These are phyloP conservation scores for Lerista edwardsae DNA, from an alignment of 2,797 vertebrate genomes.

Conservation along the genomic window DNA sequence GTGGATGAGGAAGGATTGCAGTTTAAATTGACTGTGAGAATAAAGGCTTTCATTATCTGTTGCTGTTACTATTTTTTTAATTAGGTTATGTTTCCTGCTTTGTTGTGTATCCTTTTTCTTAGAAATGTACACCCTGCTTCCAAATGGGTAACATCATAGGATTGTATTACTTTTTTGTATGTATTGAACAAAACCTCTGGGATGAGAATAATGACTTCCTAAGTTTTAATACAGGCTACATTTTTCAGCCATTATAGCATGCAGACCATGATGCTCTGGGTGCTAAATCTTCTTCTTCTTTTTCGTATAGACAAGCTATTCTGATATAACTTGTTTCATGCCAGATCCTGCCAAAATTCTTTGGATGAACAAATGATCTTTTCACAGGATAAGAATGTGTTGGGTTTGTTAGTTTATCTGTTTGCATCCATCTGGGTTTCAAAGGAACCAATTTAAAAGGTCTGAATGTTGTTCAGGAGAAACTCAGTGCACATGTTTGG, in stretches of 20 bases:
- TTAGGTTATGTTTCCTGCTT: neutral
- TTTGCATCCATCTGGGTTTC: too few relatives aligned
- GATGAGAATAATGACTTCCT: neutral
- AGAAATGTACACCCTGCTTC: neutral
- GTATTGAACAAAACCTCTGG: neutral
- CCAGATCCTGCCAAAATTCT: neutral
- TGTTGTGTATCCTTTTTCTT: neutral
- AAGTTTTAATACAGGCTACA: neutral
- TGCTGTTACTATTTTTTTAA: neutral
- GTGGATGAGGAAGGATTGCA: constrained; percentile 22
- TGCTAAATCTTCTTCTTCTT: neutral
- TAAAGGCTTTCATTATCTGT: neutral
- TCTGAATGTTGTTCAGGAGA: too few relatives aligned
- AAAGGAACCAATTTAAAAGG: too few relatives aligned
- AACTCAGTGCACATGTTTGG: too few relatives aligned
- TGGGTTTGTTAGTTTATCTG: too few relatives aligned
- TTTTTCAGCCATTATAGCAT: neutral
- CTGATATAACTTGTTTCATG: neutral
- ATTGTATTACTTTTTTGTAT: neutral
- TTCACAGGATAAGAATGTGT: neutral
- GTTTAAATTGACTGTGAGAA: constrained; percentile 32
- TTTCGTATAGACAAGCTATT: neutral
- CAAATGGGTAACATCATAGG: neutral
- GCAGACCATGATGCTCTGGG: neutral
- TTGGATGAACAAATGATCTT: neutral